Base-by-base conservation (phyloP, 2,113 vertebrate genomes). In the Oncorhynchus masou region DNA sequence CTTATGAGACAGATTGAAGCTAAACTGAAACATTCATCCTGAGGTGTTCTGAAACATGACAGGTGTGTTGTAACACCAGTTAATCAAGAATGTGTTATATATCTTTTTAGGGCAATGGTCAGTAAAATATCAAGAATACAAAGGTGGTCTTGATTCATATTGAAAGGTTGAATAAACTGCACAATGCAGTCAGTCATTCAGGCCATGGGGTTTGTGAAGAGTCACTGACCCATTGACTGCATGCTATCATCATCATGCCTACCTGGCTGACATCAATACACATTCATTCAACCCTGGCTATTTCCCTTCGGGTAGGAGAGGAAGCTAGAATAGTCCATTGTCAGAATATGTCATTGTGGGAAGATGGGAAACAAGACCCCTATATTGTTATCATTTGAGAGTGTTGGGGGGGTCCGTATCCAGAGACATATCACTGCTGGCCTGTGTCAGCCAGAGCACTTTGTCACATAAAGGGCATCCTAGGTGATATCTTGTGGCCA, bases 231-330 rank as follows among this genome's bases (percentile, higher is more conserved):
- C 87, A 87, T 86, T 74, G 77, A 64, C 88, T 75, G 5, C 24
- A 67, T 29, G 85, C 88, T 60, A 81, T 87, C 89, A 91, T 45
- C 39, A 45, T 91, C 89, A 89, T 86, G 29, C 27, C 67, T 86
- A 90, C 83, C 88, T 88, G 84, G 83, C 84, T 83, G 84, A 88
- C 86, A 89, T 89, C 87, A 88, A 86, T 89, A 83, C 85, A 81
- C 88, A 89, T 45, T 9, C 39, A 45, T 91, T 88, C 87, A 85
- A 88, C 83, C 76, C 68, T 48, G 80, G 84, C 80, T 51, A 82
- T 85, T 87, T 86, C 81, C 87, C 88, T 86, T 77, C 79, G 25
- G 87, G 87, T 85, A 20, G 39, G 6, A 64, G 39, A 11, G n/a
- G 16, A 48, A 22, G 64, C 62, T 59, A 29, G 27, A 48, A 66